Evolutionary conservation across 2,113 vertebrate genomes (phyloP).

Genomic region (Microcebus griseorufus): DNA sequence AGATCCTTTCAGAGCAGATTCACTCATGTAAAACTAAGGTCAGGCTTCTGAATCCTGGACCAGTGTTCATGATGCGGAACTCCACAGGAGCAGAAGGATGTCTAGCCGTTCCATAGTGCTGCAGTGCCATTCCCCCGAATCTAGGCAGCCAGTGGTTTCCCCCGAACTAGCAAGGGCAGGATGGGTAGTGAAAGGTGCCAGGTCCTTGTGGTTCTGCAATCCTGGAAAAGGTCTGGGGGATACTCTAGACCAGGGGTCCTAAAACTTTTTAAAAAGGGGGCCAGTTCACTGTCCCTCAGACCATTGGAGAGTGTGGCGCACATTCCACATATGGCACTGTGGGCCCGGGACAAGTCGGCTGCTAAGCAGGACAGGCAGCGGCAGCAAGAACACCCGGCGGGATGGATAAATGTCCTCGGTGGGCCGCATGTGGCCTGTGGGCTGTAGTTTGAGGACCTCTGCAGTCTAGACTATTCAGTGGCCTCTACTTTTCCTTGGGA

Average conservation of each 20-base stretch:
- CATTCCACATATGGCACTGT: too few species aligned
- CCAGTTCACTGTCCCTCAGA: too few species aligned
- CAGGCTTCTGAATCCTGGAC: background rate
- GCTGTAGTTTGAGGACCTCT: too few species aligned
- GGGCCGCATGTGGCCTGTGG: too few species aligned
- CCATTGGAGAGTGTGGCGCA: too few species aligned
- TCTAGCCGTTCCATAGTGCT: background rate
- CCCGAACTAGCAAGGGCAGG: background rate
- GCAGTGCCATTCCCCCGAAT: background rate
- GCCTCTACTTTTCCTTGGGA: background rate
- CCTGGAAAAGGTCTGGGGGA: background rate
- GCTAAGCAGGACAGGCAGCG: too few species aligned
- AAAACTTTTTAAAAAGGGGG: too few species aligned
- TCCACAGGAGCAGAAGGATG: background rate
- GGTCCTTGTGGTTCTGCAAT: background rate
- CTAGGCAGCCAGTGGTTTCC: background rate
- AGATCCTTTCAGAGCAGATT: background rate
- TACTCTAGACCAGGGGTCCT: background rate
- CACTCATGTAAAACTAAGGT: background rate
- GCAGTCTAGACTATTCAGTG: background rate
- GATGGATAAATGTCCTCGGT: too few species aligned
- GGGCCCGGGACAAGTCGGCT: too few species aligned
- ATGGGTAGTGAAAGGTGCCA: background rate
- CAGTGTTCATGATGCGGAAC: background rate
- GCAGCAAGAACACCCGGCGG: too few species aligned